These are phyloP conservation scores for Anisognathus igniventris DNA, from an alignment of 2,797 vertebrate genomes.

Conservation along the genomic window DNA sequence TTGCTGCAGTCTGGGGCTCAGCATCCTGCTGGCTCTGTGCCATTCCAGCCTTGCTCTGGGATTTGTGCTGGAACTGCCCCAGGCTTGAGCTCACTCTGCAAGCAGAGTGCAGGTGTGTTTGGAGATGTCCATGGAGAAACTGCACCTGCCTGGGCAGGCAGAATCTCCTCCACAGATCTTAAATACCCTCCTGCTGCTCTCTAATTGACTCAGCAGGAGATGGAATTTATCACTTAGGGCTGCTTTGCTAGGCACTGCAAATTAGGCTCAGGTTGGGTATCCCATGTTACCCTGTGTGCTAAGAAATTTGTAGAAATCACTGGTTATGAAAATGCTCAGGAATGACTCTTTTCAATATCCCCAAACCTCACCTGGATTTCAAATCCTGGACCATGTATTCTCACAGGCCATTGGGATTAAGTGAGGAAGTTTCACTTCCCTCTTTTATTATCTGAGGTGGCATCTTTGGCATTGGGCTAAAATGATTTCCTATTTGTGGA, in stretches of 20 bases:
- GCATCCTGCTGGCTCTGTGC: not conserved
- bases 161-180: not conserved
- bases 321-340: not conserved
- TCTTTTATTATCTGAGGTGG: not conserved
- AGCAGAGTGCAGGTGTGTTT: not conserved
- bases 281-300: not conserved
- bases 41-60: not conserved
- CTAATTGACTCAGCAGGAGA: not conserved
- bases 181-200: not conserved
- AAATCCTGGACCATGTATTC: not conserved
- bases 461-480: not conserved
- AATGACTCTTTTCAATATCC: not conserved
- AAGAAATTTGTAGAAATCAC: not conserved
- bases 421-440: not conserved
- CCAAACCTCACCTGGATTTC: not conserved
- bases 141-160: not conserved
- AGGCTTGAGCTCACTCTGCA: fast-evolving
- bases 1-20: not conserved
- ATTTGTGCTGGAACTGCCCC: fast-evolving
- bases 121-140: not conserved
- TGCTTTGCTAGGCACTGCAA: not conserved
- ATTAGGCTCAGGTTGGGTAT: not conserved
- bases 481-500: not conserved
- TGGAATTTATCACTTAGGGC: not conserved
- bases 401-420: not conserved